A percentile compares a stretch with the other conserved stretches of the same genome.
phyloP scores from a whole-genome alignment of 2,888 invertebrate species.

The Glyphotaelius pellucidus region DNA sequence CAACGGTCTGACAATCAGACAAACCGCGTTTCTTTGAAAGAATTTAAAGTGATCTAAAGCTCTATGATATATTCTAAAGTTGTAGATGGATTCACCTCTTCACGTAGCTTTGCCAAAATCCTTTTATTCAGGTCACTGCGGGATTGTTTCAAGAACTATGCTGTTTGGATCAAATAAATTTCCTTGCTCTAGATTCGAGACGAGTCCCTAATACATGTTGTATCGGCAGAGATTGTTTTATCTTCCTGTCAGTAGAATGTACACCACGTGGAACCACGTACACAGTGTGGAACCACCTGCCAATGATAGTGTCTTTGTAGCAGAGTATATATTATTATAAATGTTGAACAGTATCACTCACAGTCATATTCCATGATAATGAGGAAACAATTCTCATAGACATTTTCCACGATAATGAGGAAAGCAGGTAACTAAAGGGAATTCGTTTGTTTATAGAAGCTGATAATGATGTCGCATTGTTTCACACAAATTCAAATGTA shows the following conservation, averaged over 20 bases:
- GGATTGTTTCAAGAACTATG: background rate
- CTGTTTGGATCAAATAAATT: background rate
- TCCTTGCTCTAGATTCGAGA: background rate
- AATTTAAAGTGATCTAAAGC: background rate
- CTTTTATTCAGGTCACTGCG: background rate
- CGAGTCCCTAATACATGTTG: background rate
- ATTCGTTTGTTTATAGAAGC: background rate
- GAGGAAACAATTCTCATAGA: background rate
- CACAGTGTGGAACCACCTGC: background rate
- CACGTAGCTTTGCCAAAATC: background rate
- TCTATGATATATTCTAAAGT: background rate
- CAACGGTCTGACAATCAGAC: background rate
- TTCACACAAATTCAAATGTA: too few species aligned
- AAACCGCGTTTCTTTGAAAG: background rate
- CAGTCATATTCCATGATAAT: background rate
- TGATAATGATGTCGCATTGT: too few species aligned
- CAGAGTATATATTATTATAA: background rate
- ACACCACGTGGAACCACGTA: too few species aligned
- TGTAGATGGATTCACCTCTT: background rate
- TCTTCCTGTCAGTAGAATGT: background rate
- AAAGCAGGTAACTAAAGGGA: background rate
- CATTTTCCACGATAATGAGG: background rate
- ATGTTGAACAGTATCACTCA: background rate
- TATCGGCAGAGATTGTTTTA: background rate
- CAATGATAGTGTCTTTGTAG: background rate